These are phyloP conservation scores for Belonocnema kinseyi DNA, from an alignment of 1,140 invertebrate genomes.

Conservation along the genomic window DNA sequence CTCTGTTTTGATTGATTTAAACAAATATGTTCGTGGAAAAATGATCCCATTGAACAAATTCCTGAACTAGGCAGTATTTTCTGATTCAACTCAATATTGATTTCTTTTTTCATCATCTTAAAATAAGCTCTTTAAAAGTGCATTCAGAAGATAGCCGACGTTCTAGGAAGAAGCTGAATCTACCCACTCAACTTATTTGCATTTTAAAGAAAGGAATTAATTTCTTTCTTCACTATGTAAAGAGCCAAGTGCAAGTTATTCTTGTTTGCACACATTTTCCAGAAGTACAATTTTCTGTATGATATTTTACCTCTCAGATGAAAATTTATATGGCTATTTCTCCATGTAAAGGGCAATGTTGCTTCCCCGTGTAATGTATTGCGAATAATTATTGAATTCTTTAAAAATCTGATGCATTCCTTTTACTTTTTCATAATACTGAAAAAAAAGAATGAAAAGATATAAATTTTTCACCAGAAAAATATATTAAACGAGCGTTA, in stretches of 20 bases:
- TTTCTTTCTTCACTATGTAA: background rate
- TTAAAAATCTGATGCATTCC: too few species aligned
- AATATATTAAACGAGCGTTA: too few species aligned
- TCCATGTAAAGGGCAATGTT: background rate
- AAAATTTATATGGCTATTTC: background rate
- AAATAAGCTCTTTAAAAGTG: constrained; percentile 22
- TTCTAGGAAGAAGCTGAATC: background rate
- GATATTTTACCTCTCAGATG: background rate
- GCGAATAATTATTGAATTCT: too few species aligned
- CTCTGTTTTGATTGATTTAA: too few species aligned
- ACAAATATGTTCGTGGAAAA: too few species aligned
- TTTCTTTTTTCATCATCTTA: background rate
- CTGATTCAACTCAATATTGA: background rate
- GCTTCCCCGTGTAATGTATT: background rate
- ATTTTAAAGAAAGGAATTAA: constrained; percentile 26
- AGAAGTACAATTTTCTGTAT: background rate
- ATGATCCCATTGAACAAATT: background rate
- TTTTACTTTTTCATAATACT: too few species aligned
- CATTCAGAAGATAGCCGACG: background rate
- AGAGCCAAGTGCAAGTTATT: constrained; percentile 16
- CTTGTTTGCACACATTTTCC: background rate
- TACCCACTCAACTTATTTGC: constrained; percentile 19
- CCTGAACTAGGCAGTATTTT: background rate
- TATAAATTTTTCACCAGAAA: too few species aligned
- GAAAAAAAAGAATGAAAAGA: too few species aligned